Evolutionary conservation across 64 coral and sea anemone genomes (phyloP), one percentile per base, ranked within the genome.

Genomic region (Actinia equina): DNA sequence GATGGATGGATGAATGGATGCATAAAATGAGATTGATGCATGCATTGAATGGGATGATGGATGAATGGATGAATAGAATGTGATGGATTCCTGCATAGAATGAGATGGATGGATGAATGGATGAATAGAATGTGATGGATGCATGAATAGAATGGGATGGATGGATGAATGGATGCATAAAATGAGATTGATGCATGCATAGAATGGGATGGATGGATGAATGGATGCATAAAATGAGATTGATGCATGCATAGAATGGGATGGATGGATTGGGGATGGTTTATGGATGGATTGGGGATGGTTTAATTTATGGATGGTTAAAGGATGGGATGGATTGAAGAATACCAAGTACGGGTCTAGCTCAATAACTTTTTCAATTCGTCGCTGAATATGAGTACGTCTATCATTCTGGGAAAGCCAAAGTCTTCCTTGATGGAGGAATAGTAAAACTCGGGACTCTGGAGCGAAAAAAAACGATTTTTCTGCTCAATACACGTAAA

Each of bases 381-480:
- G 52, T 95, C 94, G 10, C 77, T 64, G 43, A 95, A 95, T 43
- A 52, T 52, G 16, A 95, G 58, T 2, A 92, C 87, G 27, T 92
- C 87, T 52, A 58, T 45, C 77, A 95, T 26, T 16, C 46, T 62
- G 7, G 41, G 20, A 7, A 92, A 63, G 42, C 87, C 85, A 3
- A 92, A 42, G 57, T 92, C 90, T 17, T 20, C 70, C 44, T 64
- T 92, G 43, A 95, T 43, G 13, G 94, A 95, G 43, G 79, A 83
- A 84, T 95, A 95, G 77, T 89, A 95, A 71, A 92, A 95, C 15
- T 95, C 94, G 22, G 94, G 94, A 70, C 94, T 92, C 94, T 95
- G 80, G 30, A 49, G 89, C 59, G 9, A 71, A 15, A 52, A 71
- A 82, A 49, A 44, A 82, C 20, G 49, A 17, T 27, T 23, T 86